Evolutionary conservation across 2,797 vertebrate genomes (phyloP).

Genomic region (Craterocephalus amniculus): DNA sequence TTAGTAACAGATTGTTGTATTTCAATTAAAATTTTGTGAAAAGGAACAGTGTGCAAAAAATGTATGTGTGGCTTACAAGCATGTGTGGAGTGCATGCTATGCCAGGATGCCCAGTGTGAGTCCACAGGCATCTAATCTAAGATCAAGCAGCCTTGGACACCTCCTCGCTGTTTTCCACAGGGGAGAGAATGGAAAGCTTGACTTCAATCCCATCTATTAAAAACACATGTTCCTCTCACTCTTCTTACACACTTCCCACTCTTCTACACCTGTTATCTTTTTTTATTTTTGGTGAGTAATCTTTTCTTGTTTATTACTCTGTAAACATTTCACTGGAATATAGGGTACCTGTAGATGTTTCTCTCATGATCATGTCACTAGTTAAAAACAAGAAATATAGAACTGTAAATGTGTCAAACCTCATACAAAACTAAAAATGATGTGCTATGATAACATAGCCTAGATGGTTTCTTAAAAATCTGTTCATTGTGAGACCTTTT

Average conservation of each 20-base stretch:
- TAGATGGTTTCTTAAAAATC: slow-evolving; percentile 5
- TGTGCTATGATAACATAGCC: slow-evolving; percentile 13
- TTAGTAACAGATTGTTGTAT: slow-evolving; percentile 31
- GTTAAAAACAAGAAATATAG: background rate
- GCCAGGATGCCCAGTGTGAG: slow-evolving; percentile 59
- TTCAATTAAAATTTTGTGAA: slow-evolving; percentile 20
- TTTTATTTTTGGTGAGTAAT: background rate
- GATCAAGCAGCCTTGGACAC: slow-evolving; percentile 74
- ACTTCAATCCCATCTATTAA: slow-evolving; percentile 53
- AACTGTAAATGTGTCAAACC: slow-evolving; percentile 20
- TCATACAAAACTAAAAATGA: slow-evolving; percentile 9
- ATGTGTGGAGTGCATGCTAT: slow-evolving; percentile 36
- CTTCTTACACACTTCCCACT: slow-evolving; percentile 12
- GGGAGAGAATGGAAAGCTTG: slow-evolving; percentile 55
- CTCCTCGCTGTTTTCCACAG: slow-evolving; percentile 61
- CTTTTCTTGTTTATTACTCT: background rate
- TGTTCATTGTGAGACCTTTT: slow-evolving; percentile 14
- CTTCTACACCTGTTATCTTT: slow-evolving; percentile 12
- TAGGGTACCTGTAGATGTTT: too few species aligned
- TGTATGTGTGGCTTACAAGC: slow-evolving; percentile 25
- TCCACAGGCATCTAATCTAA: slow-evolving; percentile 68
- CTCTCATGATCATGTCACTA: background rate
- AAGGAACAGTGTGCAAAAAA: slow-evolving; percentile 9
- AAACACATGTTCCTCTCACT: slow-evolving; percentile 23
- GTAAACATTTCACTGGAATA: background rate